Base-by-base conservation (phyloP, 2,797 vertebrate genomes). In the Crocidura indochinensis region DNA sequence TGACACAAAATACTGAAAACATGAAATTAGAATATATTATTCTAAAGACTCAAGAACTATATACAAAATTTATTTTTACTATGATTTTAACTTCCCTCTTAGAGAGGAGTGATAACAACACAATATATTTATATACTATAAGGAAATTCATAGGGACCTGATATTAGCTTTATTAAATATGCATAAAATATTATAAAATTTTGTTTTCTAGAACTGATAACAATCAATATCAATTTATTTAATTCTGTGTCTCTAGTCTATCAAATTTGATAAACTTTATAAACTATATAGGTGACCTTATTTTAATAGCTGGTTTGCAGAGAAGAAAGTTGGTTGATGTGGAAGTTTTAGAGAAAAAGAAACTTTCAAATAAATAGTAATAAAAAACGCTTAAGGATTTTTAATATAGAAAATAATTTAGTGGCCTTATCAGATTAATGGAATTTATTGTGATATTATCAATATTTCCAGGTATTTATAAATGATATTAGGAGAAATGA, bases 151-250 rank as follows among this genome's bases (percentile, higher is more conserved):
- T 85, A 84, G 56, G 7, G 9, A 44, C 1, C 8, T 79, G 1
- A 31, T 71, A 62, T 94, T 88, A 9, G 2, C 83, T 93, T 74
- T 71, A 10, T 76, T 76, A 89, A 60, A 83, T 38, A 24, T 91
- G 26, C 56, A 24, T 15, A 27, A 79, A 81, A 67, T 65, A 47
- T 0, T 1, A 29, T 19, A 15, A 27, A 60, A 29, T 26, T 29
- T 49, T 46, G 81, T 87, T 90, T 49, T 15, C 69, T 64, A 44
- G 29, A 71, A 22, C 77, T 77, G 67, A 85, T 83, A 3, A 68
- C 62, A 80, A 74, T 64, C 72, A 9, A 74, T 91, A 15, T 71
- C n/a, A 88, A 83, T 83, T 90, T 94, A 49, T 84, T 92, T 81
- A 87, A 83, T 71, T 72, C 4, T 10, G 26, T 62, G 27, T 6